Evolutionary conservation across 2,888 invertebrate genomes (phyloP).

Genomic region (Ectropis crepuscularia): DNA sequence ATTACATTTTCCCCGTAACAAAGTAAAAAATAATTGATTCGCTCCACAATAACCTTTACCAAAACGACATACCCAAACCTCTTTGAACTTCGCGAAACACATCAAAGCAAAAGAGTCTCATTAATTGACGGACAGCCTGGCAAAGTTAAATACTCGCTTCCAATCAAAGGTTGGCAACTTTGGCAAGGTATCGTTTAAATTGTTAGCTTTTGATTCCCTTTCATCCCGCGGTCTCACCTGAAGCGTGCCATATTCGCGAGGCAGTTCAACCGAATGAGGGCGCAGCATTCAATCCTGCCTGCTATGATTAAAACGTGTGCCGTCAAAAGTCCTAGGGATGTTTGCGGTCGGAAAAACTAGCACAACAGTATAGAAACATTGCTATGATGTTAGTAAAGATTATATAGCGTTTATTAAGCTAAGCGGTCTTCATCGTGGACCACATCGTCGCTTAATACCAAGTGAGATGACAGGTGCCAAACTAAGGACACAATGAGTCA

Average conservation of each 20-base stretch:
- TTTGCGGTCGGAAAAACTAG: background rate
- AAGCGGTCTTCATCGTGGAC: too few species aligned
- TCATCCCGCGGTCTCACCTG: constrained; percentile 14
- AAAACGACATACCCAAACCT: background rate
- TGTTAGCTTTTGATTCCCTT: constrained; percentile 31
- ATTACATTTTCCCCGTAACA: too few species aligned
- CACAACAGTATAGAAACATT: too few species aligned
- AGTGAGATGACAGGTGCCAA: too few species aligned
- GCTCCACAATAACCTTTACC: too few species aligned
- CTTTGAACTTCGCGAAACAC: constrained; percentile 6
- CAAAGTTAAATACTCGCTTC: constrained; percentile 9
- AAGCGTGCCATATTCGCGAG: constrained; percentile 17
- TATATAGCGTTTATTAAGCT: too few species aligned
- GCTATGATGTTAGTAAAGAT: too few species aligned
- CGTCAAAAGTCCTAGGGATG: constrained; percentile 28
- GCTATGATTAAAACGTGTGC: constrained; percentile 34
- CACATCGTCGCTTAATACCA: too few species aligned
- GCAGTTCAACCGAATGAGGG: constrained; percentile 29
- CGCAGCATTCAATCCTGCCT: constrained; percentile 32
- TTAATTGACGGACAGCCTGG: background rate
- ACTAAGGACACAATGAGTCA: too few species aligned
- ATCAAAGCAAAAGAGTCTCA: constrained; percentile 7
- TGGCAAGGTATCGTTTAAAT: constrained; percentile 20
- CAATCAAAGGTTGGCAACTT: constrained; percentile 15
- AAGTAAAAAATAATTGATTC: too few species aligned